Conservation (phyloP, 2,113 vertebrate species). For the Etia nguti region DNA sequence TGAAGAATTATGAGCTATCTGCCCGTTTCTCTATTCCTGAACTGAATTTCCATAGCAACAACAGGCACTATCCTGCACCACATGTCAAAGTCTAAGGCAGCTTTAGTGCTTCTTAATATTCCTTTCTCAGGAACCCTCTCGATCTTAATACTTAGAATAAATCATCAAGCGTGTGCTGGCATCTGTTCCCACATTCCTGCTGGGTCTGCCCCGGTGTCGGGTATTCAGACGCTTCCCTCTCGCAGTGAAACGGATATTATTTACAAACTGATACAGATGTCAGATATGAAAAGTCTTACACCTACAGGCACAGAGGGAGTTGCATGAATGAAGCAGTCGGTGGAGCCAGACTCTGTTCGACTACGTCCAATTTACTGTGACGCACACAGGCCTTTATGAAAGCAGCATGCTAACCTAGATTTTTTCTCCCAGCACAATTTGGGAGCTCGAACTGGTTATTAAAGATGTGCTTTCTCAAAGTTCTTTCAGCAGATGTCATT, state of each 20-base stretch:
- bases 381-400: constrained; percentile 17
- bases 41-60: constrained; percentile 46
- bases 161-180: constrained; percentile 31
- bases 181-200: constrained; percentile 26
- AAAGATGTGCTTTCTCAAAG: not conserved
- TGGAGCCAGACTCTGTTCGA: not conserved
- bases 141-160: constrained; percentile 32
- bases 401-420: constrained; percentile 32
- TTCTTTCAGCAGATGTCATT: constrained; percentile 45
- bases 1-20: not conserved
- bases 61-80: not conserved
- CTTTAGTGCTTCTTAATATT: constrained; percentile 6
- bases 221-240: constrained; percentile 19
- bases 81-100: not conserved
- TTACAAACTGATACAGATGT: constrained; percentile 47
- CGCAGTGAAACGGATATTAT: constrained; percentile 30
- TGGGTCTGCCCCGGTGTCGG: constrained; percentile 10
- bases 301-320: not conserved
- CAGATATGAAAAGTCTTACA: constrained; percentile 23
- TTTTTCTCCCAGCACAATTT: not conserved
- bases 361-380: not conserved
- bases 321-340: constrained; percentile 22
- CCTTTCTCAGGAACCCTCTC: constrained; percentile 31
- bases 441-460: not conserved
- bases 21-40: not conserved